These are phyloP conservation scores for Tetraneura akinire DNA, from an alignment of 1,140 invertebrate genomes.

Conservation along the genomic window DNA sequence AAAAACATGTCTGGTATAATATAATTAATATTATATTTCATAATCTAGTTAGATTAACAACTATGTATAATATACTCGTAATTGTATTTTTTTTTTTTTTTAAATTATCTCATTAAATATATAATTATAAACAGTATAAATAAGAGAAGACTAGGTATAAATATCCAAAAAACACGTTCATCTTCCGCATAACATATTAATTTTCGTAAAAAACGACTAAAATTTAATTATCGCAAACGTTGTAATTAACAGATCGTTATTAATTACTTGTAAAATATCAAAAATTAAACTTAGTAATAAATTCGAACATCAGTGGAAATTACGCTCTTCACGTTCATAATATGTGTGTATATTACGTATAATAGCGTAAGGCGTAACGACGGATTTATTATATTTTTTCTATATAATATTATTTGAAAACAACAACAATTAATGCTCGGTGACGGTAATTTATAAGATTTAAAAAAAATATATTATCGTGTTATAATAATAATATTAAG, in stretches of 20 bases:
- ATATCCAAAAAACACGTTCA: neutral
- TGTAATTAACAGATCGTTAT: conserved; percentile 21
- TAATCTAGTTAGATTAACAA: no score
- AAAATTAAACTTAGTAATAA: neutral
- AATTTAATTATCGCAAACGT: neutral
- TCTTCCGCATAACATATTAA: neutral
- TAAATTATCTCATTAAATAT: no score
- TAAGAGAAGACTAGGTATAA: neutral
- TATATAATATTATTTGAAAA: neutral
- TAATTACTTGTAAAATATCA: neutral
- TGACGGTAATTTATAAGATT: no score
- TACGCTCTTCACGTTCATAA: neutral
- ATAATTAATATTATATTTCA: neutral
- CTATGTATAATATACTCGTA: no score
- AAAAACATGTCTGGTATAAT: neutral
- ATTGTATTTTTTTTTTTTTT: no score
- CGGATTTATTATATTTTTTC: neutral
- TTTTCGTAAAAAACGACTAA: neutral
- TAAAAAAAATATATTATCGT: no score
- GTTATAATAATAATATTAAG: no score
- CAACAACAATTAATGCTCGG: no score
- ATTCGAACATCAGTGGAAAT: neutral
- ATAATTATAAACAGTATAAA: no score
- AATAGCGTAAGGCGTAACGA: neutral
- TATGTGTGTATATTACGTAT: no score